Conservation (phyloP, 2,888 invertebrate species). For the Cryptops parisi region DNA sequence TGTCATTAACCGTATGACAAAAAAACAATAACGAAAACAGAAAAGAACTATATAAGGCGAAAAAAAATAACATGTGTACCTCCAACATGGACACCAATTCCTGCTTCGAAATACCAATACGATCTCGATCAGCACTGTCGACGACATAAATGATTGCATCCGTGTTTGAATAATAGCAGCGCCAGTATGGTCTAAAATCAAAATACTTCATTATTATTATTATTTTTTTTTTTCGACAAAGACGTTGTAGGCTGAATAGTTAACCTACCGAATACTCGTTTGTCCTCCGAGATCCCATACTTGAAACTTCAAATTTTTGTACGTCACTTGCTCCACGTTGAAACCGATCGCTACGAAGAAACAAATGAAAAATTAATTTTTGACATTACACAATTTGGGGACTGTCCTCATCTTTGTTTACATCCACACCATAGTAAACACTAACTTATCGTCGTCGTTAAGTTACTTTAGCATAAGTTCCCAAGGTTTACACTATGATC, state of each 20-base stretch:
- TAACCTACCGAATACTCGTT: conserved; percentile 80
- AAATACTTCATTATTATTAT: no score
- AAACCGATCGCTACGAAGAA: conserved; percentile 86
- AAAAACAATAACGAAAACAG: no score
- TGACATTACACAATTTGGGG: no score
- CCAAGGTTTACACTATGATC: no score
- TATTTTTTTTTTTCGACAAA: neutral
- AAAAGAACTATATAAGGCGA: no score
- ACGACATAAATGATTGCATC: conserved; percentile 99
- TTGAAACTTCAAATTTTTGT: conserved; percentile 98
- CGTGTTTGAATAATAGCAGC: conserved; percentile 99
- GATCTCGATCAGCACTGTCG: conserved; percentile 95
- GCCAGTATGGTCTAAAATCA: conserved; percentile 85
- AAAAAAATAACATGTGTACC: conserved; percentile 38
- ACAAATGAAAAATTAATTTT: neutral
- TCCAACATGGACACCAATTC: conserved; percentile 93
- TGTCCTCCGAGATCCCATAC: conserved; percentile 98
- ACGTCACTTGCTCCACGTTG: conserved; percentile 98
- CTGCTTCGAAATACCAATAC: conserved; percentile 98
- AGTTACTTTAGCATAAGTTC: no score
- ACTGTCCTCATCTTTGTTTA: no score
- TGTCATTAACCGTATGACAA: no score
- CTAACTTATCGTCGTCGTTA: no score
- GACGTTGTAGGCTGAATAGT: neutral
- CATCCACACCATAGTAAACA: no score